A percentile compares a stretch with the other conserved stretches of the same genome.
Conservation (phyloP, 1,140 invertebrate species). For the Euschistus heros region DNA sequence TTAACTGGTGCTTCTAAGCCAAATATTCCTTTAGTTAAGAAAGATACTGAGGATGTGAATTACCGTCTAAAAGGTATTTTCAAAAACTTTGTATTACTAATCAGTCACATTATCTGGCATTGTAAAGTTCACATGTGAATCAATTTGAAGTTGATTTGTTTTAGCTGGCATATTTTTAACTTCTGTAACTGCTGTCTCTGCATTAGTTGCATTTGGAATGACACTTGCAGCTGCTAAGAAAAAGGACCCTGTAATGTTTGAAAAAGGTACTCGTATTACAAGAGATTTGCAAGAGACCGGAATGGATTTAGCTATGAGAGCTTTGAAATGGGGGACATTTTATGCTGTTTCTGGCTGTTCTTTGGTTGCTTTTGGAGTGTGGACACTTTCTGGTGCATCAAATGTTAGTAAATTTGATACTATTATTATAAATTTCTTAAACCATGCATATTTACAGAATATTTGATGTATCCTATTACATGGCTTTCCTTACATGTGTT, state of each 20-base stretch:
- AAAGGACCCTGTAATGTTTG: constrained; percentile 66
- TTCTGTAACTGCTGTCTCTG: constrained; percentile 64
- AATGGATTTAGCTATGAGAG: constrained; percentile 62
- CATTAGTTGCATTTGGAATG: constrained; percentile 67
- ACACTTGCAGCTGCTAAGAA: constrained; percentile 66
- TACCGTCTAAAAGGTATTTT: neutral
- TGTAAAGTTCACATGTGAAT: neutral
- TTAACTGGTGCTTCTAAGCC: too few relatives aligned
- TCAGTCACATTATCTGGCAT: neutral
- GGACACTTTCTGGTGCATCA: constrained; percentile 77
- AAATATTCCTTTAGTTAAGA: neutral
- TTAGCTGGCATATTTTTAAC: constrained; percentile 65
- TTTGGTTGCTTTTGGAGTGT: constrained; percentile 68
- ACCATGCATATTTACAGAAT: too few relatives aligned
- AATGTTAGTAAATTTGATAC: constrained; percentile 42
- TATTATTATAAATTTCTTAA: too few relatives aligned
- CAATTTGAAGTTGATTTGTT: constrained; percentile 19
- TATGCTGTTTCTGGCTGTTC: constrained; percentile 75
- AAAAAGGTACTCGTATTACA: constrained; percentile 54
- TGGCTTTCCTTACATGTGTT: too few relatives aligned
- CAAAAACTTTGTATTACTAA: too few relatives aligned
- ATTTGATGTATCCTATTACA: too few relatives aligned
- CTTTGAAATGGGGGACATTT: constrained; percentile 74
- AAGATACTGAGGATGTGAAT: neutral
- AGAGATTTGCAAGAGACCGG: constrained; percentile 62